Percentiles rank a stretch among this genome's conserved stretches.
phyloP scores from a whole-genome alignment of 2,113 vertebrate genomes.

The Lathamus discolor region DNA sequence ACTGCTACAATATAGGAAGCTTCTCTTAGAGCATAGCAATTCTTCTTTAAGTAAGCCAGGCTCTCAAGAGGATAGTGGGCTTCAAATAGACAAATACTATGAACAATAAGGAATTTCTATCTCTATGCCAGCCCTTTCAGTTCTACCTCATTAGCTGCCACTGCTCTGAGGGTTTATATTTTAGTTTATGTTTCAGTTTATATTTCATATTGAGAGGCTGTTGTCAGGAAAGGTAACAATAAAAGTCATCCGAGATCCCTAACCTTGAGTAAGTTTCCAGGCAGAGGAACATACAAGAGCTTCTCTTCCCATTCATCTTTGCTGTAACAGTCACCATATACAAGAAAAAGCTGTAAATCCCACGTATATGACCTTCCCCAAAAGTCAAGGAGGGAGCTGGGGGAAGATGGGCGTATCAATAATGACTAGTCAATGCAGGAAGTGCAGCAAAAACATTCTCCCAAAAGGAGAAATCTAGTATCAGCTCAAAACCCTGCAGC shows the following conservation, averaged over 20 bases:
- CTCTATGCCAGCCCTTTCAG: neutral
- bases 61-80: constrained; percentile 30
- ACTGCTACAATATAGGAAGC: constrained; percentile 52
- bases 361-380: neutral
- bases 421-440: neutral
- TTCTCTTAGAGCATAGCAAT: constrained; percentile 20
- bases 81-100: constrained; percentile 43
- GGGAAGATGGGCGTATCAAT: neutral
- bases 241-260: constrained; percentile 17
- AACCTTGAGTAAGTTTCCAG: constrained; percentile 21
- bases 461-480: neutral
- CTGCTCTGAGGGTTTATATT: neutral
- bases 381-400: constrained; percentile 12
- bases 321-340: neutral
- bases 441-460: neutral
- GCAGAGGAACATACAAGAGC: neutral
- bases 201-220: constrained; percentile 23
- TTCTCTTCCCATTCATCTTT: constrained; percentile 8
- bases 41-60: constrained; percentile 18
- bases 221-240: constrained; percentile 25
- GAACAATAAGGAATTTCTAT: constrained; percentile 22
- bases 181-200: constrained; percentile 2
- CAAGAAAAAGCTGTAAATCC: constrained; percentile 3
- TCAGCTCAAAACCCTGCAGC: neutral
- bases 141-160: neutral